Conservation (phyloP, 1,140 invertebrate genomes). For the Heterodera schachtii region DNA sequence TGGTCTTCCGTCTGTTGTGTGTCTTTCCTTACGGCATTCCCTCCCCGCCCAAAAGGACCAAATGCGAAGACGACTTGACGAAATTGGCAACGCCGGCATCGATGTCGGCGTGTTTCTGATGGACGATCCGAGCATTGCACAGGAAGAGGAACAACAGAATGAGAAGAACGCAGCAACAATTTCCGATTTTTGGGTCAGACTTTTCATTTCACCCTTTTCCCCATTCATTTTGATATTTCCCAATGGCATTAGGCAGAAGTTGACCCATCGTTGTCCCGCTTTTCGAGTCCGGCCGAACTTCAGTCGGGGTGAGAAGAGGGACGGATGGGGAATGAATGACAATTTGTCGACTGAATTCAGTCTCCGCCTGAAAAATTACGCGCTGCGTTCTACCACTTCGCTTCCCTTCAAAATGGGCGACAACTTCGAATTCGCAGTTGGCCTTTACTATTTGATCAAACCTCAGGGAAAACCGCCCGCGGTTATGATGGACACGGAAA, state of each 20-base stretch:
- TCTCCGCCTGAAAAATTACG: conserved; percentile 29
- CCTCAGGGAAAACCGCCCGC: conserved; percentile 40
- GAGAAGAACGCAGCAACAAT: background rate
- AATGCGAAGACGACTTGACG: conserved; percentile 26
- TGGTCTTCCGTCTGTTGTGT: background rate
- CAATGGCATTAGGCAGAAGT: conserved; percentile 23
- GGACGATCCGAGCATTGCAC: conserved; percentile 20
- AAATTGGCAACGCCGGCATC: conserved; percentile 29
- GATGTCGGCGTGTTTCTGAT: conserved; percentile 34
- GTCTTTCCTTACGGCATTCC: background rate
- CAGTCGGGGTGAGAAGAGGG: conserved; percentile 12
- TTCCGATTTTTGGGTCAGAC: background rate
- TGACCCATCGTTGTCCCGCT: conserved; percentile 20
- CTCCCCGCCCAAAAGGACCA: conserved; percentile 18
- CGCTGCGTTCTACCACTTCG: conserved; percentile 36
- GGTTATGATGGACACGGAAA: conserved; percentile 38
- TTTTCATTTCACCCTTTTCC: too few relatives aligned
- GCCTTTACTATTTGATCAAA: conserved; percentile 43
- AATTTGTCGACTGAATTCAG: background rate
- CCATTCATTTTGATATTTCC: background rate
- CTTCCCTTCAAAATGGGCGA: conserved; percentile 43
- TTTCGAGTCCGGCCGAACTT: conserved; percentile 26
- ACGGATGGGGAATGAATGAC: background rate
- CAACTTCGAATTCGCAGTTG: conserved; percentile 42
- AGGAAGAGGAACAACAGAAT: conserved; percentile 18